Evolutionary conservation across 2,888 invertebrate species (phyloP).

Genomic region (Sminthurides aquaticus): DNA sequence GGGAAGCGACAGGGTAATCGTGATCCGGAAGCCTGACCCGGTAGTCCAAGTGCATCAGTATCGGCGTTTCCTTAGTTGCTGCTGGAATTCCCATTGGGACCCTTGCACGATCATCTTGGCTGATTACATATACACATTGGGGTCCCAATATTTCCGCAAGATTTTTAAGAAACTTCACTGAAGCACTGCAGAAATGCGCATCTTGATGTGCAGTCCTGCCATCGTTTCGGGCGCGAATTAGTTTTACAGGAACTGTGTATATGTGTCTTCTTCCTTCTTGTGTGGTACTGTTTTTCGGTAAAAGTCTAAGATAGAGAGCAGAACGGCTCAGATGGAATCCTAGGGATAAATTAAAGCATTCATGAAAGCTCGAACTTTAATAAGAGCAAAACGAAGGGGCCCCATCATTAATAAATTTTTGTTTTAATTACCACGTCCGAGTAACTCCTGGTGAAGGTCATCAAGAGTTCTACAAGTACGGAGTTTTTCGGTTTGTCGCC

Average conservation of each 20-base stretch:
- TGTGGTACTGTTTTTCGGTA: neutral
- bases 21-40: constrained; percentile 42
- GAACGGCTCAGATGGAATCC: neutral
- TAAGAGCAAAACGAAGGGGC: too few relatives aligned
- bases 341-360: neutral
- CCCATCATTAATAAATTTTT: too few relatives aligned
- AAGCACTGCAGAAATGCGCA: neutral
- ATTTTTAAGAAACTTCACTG: neutral
- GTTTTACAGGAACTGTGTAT: neutral
- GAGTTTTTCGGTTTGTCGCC: too few relatives aligned
- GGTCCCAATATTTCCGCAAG: neutral
- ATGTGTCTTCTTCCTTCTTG: neutral
- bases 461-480: too few relatives aligned
- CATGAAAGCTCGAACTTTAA: too few relatives aligned
- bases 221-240: neutral
- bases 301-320: neutral
- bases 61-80: neutral
- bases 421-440: too few relatives aligned
- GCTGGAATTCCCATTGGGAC: constrained; percentile 1
- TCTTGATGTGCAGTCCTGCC: neutral
- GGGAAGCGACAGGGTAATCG: constrained; percentile 44
- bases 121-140: neutral
- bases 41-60: neutral
- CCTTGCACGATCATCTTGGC: neutral
- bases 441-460: too few relatives aligned